These are phyloP conservation scores for Perizoma affinitatum DNA, from an alignment of 2,888 invertebrate genomes.

Conservation along the genomic window DNA sequence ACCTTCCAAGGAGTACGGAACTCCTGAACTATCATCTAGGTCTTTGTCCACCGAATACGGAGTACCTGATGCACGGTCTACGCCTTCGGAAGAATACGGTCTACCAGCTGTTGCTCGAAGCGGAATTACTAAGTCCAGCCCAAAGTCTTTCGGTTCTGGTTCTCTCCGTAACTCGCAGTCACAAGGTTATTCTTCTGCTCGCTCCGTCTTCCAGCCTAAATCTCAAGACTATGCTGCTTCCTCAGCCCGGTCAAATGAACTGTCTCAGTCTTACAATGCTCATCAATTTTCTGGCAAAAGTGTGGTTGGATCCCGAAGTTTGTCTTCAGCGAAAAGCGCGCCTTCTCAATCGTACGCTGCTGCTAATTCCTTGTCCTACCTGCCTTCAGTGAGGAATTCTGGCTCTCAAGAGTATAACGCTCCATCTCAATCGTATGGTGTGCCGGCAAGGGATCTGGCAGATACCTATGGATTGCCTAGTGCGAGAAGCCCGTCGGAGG, in stretches of 20 bases:
- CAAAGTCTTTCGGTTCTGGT: constrained; percentile 3
- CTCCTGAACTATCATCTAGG: constrained; percentile 29
- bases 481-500: constrained; percentile 54
- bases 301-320: constrained; percentile 10
- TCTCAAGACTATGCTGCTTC: constrained; percentile 14
- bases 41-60: constrained; percentile 35
- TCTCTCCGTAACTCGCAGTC: constrained; percentile 12
- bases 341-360: constrained; percentile 33
- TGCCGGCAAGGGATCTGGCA: constrained; percentile 57
- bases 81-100: constrained; percentile 55
- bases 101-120: constrained; percentile 47
- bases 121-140: constrained; percentile 9
- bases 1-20: constrained; percentile 36
- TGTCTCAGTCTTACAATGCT: constrained; percentile 15
- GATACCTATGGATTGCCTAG: constrained; percentile 73
- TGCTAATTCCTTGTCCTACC: constrained; percentile 7
- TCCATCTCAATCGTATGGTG: constrained; percentile 46
- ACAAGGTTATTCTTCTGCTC: constrained; percentile 16
- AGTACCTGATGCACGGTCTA: constrained; percentile 31
- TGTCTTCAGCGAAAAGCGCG: neutral
- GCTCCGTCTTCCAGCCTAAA: constrained; percentile 8
- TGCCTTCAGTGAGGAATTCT: constrained; percentile 43
- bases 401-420: constrained; percentile 49
- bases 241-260: constrained; percentile 18
- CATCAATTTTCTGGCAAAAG: constrained; percentile 12